Base-by-base conservation (phyloP, 2,797 vertebrate species). In the Pangasius djambal region DNA sequence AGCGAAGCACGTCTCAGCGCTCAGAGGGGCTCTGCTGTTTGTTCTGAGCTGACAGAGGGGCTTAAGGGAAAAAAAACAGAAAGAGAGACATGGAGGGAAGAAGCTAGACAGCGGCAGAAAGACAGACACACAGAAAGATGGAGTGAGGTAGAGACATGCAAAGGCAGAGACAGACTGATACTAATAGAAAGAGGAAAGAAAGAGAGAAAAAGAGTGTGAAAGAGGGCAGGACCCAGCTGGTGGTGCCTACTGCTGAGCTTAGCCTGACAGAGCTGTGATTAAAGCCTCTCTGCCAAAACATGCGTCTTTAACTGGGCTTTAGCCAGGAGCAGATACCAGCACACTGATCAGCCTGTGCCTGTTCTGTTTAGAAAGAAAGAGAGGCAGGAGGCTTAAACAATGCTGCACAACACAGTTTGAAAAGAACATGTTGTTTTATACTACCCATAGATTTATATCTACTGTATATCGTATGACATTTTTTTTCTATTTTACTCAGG, bases 401-500 rank as follows among this genome's bases (percentile, higher is more conserved):
- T 67, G 25, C 28, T 67, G 40, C 25, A 22, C 25, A 84, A 31
- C 22, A 67, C 20, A 50, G 59, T 48, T 50, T 40, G 20, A 82
- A 82, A 31, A 40, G 31, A 57, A 25, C 25, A 25, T 82, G 31
- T 22, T 20, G 34, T 61, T 59, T 12, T 37, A 61, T 22, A 61
- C 15, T 83, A 18, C 3, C 48, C 59, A 16, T 63, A 63, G 59
- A 63, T n/a, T 44, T 63, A 20, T 18, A 67, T 44, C n/a, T 52
- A 13, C 55, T 55, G 22, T 10, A 85, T 25, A 25, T 55, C 5
- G 10, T 15, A 55, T 48, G 12, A 48, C 57, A 6, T 84, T 50
- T 69, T 67, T 48, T 70, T 18, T 25, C 7, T 92, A 78, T 84
- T 44, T 78, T 84, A 89, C 0, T 78, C 94, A 98, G 98, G 94